Base-by-base conservation (phyloP, 2,888 invertebrate genomes). In the Adelphocoris suturalis region DNA sequence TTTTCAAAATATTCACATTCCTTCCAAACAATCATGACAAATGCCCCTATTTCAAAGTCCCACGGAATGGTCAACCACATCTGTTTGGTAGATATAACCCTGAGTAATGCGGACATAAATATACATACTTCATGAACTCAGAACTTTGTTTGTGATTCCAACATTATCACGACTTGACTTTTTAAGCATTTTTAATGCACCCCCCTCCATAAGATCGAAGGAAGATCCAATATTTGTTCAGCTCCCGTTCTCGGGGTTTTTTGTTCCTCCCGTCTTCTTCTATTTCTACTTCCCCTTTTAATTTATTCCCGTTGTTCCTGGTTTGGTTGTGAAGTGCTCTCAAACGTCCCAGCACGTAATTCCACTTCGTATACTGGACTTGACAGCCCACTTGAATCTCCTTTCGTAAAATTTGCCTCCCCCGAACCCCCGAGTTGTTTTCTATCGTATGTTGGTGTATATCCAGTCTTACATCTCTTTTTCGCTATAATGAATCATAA, bases 281-380 rank as follows among this genome's bases (percentile, higher is more conserved):
- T 46, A 46, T 47, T 78, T 78, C 46, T 78, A 16, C 78, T 46
- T 46, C 5, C 7, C 16, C 11, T 47, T 46, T 78, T 78, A 78
- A 78, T 78, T 37, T 78, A 78, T 78, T 78, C 78, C 78, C 78
- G 78, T 78, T 78, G 78, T 78, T 78, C 78, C 46, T 27, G 14
- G 61, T 61, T n/a, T n/a, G 19, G 7, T 61, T n/a, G n/a, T 68
- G 23, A 19, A 68, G 68, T 68, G 68, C 68, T 27, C 68, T 68
- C 68, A 23, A 23, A 23, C 27, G 11, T 13, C 27, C 68, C 23
- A 9, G 23, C 68, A 68, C 68, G 68, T 68, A 68, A 68, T 27
- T 57, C 57, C 27, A 68, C 68, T 68, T 68, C 68, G n/a, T 19
- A 0, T 13, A 23, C 5, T 3, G 68, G 28, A 46, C 46, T 78